These are phyloP conservation scores for Orientallactaga sibirica DNA, from an alignment of 2,797 vertebrate genomes.

Conservation along the genomic window DNA sequence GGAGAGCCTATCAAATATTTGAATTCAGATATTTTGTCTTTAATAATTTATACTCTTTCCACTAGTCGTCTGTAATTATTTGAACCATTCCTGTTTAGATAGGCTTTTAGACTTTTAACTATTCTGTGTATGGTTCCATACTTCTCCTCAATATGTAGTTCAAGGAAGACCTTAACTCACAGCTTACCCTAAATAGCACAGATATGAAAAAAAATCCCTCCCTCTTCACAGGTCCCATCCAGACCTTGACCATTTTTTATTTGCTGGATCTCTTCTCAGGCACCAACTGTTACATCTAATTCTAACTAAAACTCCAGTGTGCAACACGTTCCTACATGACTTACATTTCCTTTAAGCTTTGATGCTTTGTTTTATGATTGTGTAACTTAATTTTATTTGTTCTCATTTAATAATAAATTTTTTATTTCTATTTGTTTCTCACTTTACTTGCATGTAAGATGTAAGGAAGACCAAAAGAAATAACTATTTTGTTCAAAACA, in stretches of 20 bases:
- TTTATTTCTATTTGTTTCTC: background rate
- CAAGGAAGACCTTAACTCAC: background rate
- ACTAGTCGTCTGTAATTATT: background rate
- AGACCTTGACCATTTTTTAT: background rate
- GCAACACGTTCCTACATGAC: background rate
- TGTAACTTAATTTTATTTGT: background rate
- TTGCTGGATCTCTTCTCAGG: background rate
- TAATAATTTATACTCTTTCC: background rate
- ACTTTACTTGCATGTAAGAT: background rate
- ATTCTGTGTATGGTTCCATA: background rate
- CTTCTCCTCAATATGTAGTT: background rate
- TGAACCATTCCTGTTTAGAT: background rate
- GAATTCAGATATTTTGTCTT: background rate
- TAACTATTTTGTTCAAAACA: background rate
- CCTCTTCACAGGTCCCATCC: background rate
- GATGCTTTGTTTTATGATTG: background rate
- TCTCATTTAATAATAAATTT: background rate
- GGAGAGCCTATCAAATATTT: background rate
- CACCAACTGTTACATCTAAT: background rate
- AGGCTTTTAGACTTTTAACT: background rate
- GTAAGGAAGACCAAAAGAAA: background rate
- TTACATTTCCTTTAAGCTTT: background rate
- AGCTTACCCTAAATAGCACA: background rate
- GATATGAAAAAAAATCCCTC: background rate
- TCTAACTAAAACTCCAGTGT: background rate